A percentile compares a stretch with the other conserved stretches of the same genome.
These are phyloP conservation scores for Drosophila pachea DNA, from an alignment of 1,140 invertebrate species.

Conservation along the genomic window DNA sequence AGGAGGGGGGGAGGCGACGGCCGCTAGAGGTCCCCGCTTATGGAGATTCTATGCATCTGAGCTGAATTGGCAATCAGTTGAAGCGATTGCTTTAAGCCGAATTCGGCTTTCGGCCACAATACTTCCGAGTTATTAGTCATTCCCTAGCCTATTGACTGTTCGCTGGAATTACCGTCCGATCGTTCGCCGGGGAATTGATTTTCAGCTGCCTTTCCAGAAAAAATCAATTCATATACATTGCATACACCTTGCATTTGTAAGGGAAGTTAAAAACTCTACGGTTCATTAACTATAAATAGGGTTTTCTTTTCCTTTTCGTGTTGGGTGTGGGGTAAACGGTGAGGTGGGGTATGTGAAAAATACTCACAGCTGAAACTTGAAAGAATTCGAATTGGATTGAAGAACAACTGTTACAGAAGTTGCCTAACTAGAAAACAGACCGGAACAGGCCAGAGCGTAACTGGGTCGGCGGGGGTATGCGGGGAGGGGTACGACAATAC, in stretches of 20 bases:
- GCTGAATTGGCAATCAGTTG: constrained; percentile 32
- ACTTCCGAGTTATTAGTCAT: constrained; percentile 45
- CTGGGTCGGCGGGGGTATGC: too few species aligned
- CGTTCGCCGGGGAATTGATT: constrained; percentile 6
- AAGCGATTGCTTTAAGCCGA: constrained; percentile 14
- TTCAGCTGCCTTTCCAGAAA: background rate
- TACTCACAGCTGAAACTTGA: constrained; percentile 2
- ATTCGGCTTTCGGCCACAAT: constrained; percentile 18
- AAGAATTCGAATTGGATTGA: background rate
- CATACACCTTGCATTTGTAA: background rate
- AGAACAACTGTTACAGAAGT: background rate
- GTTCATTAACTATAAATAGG: constrained; percentile 5
- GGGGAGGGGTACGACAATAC: too few species aligned
- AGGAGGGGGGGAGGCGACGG: background rate
- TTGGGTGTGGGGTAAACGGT: too few species aligned
- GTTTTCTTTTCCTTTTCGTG: background rate
- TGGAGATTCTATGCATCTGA: constrained; percentile 24
- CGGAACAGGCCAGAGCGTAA: too few species aligned
- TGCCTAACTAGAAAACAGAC: background rate
- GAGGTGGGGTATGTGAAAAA: background rate
- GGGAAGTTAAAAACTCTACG: background rate
- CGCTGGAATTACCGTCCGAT: constrained; percentile 20
- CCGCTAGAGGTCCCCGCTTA: background rate
- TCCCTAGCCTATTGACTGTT: constrained; percentile 13
- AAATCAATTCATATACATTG: background rate